Percentiles rank a stretch among this genome's conserved stretches.
phyloP scores from a whole-genome alignment of 2,888 invertebrate species.

The Apoda limacodes region DNA sequence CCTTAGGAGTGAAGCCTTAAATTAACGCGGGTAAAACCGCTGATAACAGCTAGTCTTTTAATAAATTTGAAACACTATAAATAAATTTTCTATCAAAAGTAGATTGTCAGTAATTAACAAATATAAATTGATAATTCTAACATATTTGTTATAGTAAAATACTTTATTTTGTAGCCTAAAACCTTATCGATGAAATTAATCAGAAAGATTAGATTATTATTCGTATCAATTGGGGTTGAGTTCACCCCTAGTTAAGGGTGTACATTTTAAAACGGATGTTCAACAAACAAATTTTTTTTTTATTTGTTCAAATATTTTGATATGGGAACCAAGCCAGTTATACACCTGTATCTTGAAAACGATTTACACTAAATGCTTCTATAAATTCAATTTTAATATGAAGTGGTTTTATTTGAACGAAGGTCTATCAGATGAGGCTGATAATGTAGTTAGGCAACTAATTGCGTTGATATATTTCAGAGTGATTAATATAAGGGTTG shows the following conservation, averaged over 20 bases:
- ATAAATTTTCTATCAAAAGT: too few relatives aligned
- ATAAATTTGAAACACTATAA: too few relatives aligned
- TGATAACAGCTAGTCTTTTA: background rate
- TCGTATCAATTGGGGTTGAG: slow-evolving; percentile 19
- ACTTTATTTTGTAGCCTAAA: slow-evolving; percentile 17
- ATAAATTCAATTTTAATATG: too few relatives aligned
- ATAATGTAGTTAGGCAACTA: slow-evolving; percentile 7
- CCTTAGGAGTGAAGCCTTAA: background rate
- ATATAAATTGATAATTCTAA: too few relatives aligned
- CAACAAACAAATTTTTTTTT: background rate
- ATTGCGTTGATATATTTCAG: slow-evolving; percentile 2
- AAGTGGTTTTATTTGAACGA: too few relatives aligned
- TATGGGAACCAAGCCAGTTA: background rate
- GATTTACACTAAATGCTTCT: too few relatives aligned
- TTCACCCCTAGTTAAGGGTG: slow-evolving; percentile 21
- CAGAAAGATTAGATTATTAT: slow-evolving; percentile 30
- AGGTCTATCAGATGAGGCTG: slow-evolving; percentile 2
- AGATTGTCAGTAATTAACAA: too few relatives aligned
- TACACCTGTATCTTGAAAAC: background rate
- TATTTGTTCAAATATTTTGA: background rate
- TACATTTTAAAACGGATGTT: slow-evolving; percentile 13
- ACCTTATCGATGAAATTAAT: slow-evolving; percentile 35
- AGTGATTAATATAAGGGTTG: background rate
- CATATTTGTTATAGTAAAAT: slow-evolving; percentile 8
- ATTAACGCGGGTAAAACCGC: background rate